Base-by-base conservation (phyloP, 2,888 invertebrate species). In the Caenorhabditis sp. region DNA sequence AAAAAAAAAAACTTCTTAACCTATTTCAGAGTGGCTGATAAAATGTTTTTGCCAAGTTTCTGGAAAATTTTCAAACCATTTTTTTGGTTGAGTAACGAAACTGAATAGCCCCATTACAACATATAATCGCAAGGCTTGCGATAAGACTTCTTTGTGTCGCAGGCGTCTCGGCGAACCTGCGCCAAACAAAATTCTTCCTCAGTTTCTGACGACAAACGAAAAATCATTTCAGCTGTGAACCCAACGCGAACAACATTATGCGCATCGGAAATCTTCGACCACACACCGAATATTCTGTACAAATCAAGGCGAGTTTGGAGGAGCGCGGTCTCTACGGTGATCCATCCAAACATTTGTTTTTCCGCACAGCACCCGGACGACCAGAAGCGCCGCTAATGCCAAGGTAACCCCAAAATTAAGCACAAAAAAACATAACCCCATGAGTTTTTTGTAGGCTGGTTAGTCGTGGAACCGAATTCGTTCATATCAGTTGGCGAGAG, bases 341-440 rank as follows among this genome's bases (percentile, higher is more conserved):
- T n/a, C 75, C 72, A 8, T 76, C 81, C 10, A 24, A 65, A 12
- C 62, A 93, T 86, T 92, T 94, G 23, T 89, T 91, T 65, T 94
- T 92, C 88, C 91, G 91, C 77, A 95, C 95, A 12, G 89, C 91
- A 66, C 93, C 95, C 4, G 94, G 93, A 86, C 90, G 92, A 69
- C 95, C 95, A 0, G 92, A 92, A 82, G 90, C 92, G n/a, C 84
- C 84, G 12, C 14, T 69, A 66, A 65, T 65, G 62, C 61, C 64
- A 21, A 69, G 27, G 53, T 55, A 10, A 31, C 10, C 10, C 31
- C n/a, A n/a, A n/a, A n/a, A n/a, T n/a, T n/a, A n/a, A n/a, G n/a
- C n/a, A n/a, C n/a, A n/a, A n/a, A n/a, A n/a, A n/a, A n/a, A n/a
- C n/a, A n/a, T n/a, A n/a, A n/a, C n/a, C n/a, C n/a, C n/a, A n/a